A percentile compares a stretch with the other conserved stretches of the same genome.
These are phyloP conservation scores for Agapetus fuscipes DNA, from an alignment of 2,888 invertebrate species.

Conservation along the genomic window DNA sequence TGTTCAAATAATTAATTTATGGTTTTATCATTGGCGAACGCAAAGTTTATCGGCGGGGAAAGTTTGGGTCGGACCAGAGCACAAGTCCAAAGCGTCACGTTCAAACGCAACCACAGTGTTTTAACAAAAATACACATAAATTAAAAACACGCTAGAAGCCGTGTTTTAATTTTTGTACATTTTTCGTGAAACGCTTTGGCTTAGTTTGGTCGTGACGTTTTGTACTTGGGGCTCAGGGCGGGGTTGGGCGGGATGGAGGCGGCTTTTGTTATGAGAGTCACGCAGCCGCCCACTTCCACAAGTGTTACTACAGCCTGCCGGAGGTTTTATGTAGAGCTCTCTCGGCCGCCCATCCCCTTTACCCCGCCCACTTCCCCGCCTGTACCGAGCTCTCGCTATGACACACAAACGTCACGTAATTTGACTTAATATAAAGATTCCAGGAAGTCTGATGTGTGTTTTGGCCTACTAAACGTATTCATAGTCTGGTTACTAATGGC, in stretches of 20 bases:
- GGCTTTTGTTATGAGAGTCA: constrained; percentile 12
- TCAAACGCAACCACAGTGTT: too few species aligned
- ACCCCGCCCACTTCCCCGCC: too few species aligned
- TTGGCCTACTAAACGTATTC: constrained; percentile 5
- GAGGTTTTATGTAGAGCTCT: too few species aligned
- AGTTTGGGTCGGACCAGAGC: constrained; percentile 2
- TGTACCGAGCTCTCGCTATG: background rate
- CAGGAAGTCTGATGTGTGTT: constrained; percentile 5
- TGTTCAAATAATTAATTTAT: constrained; percentile 17
- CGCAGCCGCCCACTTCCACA: constrained; percentile 5
- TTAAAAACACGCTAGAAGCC: too few species aligned
- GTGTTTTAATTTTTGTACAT: too few species aligned
- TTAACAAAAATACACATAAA: too few species aligned
- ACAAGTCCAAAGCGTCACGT: too few species aligned
- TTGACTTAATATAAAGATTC: constrained; percentile 6
- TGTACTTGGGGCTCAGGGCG: too few species aligned
- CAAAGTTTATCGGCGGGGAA: constrained; percentile 13
- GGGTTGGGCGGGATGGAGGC: too few species aligned
- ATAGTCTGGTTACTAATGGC: constrained; percentile 3
- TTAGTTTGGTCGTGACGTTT: too few species aligned
- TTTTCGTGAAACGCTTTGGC: too few species aligned
- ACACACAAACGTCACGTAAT: constrained; percentile 4
- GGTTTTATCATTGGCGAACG: constrained; percentile 13
- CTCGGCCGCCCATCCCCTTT: too few species aligned
- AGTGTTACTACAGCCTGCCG: background rate